phyloP scores from a whole-genome alignment of 1,140 invertebrate genomes.

The Oedothorax gibbosus region DNA sequence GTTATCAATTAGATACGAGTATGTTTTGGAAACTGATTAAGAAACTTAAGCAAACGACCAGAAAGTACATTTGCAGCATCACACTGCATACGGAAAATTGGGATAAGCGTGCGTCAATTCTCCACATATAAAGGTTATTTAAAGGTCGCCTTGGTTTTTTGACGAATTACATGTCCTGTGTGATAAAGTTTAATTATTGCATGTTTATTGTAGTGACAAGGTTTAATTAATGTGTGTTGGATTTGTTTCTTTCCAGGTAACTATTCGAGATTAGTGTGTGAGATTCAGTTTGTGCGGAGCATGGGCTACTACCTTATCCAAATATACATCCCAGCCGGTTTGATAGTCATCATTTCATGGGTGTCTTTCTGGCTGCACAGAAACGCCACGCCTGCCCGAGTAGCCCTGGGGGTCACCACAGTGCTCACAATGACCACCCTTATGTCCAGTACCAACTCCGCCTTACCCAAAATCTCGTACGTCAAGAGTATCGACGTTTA shows the following conservation, averaged over 20 bases:
- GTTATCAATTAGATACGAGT: too few species aligned
- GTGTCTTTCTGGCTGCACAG: slow-evolving; percentile 96
- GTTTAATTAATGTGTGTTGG: too few species aligned
- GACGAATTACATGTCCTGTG: too few species aligned
- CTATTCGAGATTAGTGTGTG: slow-evolving; percentile 96
- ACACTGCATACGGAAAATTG: too few species aligned
- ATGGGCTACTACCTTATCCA: slow-evolving; percentile 99
- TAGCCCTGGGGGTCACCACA: slow-evolving; percentile 95
- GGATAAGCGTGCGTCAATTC: too few species aligned
- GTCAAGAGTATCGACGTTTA: slow-evolving; percentile 99
- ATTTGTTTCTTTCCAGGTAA: slow-evolving; percentile 78
- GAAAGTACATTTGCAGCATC: too few species aligned
- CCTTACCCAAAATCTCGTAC: slow-evolving; percentile 97
- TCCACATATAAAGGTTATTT: too few species aligned
- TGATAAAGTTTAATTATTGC: too few species aligned
- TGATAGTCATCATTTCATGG: slow-evolving; percentile 99
- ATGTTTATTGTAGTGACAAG: too few species aligned
- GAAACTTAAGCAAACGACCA: too few species aligned
- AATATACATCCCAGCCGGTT: slow-evolving; percentile 98
- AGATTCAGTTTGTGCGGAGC: slow-evolving; percentile 97
- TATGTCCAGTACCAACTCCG: slow-evolving; percentile 98
- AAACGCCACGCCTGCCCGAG: slow-evolving; percentile 95
- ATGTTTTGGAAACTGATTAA: too few species aligned
- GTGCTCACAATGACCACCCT: slow-evolving; percentile 98
- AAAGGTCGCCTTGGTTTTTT: too few species aligned